phyloP scores from a whole-genome alignment of 2,797 vertebrate genomes.

The Molothrus ater region DNA sequence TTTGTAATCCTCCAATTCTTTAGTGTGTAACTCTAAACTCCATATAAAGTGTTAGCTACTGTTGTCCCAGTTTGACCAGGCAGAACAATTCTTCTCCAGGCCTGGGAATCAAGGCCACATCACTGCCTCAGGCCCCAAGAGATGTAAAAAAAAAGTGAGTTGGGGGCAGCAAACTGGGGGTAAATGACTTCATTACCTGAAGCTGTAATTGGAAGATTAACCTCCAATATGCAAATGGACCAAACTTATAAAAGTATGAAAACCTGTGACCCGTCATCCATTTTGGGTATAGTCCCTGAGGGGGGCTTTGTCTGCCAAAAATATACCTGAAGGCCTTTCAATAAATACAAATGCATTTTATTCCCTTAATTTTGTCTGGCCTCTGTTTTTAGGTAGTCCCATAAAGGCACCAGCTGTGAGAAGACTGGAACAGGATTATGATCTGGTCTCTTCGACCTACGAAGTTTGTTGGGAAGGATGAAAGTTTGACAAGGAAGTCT shows the following conservation, averaged over 20 bases:
- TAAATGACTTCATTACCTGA: not conserved
- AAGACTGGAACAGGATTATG: not conserved
- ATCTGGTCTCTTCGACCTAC: not conserved
- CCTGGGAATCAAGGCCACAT: not conserved
- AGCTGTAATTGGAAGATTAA: not conserved
- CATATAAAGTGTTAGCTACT: not conserved
- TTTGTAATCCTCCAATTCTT: not conserved
- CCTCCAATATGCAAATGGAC: not conserved
- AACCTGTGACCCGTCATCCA: rapidly evolving
- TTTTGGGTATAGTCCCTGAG: not conserved
- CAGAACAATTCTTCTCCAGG: not conserved
- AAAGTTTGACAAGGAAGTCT: too few species aligned
- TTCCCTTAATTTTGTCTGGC: not conserved
- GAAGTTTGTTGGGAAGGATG: not conserved
- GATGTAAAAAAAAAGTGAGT: not conserved
- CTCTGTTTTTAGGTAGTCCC: not conserved
- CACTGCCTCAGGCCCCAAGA: not conserved
- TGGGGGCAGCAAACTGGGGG: not conserved
- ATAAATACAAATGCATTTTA: not conserved
- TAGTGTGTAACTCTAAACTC: not conserved
- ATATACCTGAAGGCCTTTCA: too few species aligned
- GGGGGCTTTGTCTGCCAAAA: too few species aligned
- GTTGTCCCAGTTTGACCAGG: not conserved
- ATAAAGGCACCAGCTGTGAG: not conserved
- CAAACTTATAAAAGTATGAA: not conserved